Conservation (phyloP, 2,113 vertebrate species). For the Alligator mississippiensis region DNA sequence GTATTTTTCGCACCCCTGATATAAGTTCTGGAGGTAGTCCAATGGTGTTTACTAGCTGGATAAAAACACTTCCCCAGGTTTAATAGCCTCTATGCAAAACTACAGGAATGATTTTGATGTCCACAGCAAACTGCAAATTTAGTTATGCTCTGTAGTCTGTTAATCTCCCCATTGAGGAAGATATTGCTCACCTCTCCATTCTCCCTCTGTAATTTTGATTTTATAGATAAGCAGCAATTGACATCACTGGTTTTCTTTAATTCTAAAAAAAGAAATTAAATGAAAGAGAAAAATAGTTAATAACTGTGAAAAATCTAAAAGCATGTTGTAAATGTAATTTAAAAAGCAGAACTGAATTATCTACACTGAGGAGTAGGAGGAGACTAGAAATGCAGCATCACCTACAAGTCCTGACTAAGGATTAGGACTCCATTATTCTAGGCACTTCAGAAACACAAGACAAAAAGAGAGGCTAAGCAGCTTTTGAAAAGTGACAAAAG, state of each 20-base stretch:
- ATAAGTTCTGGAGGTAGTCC: too few relatives aligned
- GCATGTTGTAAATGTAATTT: not conserved
- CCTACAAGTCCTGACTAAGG: not conserved
- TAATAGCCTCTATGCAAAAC: not conserved
- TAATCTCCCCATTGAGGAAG: not conserved
- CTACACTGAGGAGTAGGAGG: not conserved
- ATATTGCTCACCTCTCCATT: slow-evolving; percentile 84
- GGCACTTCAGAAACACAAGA: not conserved
- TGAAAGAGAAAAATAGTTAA: slow-evolving; percentile 17
- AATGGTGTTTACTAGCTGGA: too few relatives aligned
- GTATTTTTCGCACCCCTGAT: too few relatives aligned
- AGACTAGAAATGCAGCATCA: not conserved
- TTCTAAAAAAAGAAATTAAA: slow-evolving; percentile 75
- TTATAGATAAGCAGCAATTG: slow-evolving; percentile 89
- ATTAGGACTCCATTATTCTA: not conserved
- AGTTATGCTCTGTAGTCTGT: not conserved
- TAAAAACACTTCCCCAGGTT: too few relatives aligned
- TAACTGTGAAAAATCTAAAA: not conserved
- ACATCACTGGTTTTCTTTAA: slow-evolving; percentile 88
- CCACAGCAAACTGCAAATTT: not conserved
- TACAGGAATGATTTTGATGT: not conserved
- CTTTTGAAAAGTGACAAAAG: not conserved
- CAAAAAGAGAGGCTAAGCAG: too few relatives aligned
- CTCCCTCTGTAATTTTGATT: slow-evolving; percentile 88
- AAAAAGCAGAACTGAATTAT: not conserved